Base-by-base conservation (phyloP, 2,797 vertebrate genomes). In the Propithecus perrieri region DNA sequence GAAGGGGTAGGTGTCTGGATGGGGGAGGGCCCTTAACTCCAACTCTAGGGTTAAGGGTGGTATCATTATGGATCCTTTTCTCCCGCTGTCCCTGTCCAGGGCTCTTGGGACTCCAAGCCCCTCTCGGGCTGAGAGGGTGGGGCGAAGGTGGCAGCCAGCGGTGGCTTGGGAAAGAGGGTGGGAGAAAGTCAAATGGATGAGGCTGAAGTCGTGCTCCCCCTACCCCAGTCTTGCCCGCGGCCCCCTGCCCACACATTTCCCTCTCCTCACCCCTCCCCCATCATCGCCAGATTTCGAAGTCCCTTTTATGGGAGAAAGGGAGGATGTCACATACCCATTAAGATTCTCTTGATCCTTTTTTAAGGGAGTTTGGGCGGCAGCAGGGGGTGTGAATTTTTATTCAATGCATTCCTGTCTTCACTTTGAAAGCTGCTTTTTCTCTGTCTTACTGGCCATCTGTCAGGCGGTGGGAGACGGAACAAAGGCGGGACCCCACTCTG, bases 311-410 rank as follows among this genome's bases (percentile, higher is more conserved):
- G 97, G 90, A 97, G 95, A 97, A 94, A 94, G 26, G 79, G 96
- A 97, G 92, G 92, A 75, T 97, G 97, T 97, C 97, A 96, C 90
- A 67, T 96, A 97, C 97, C 97, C 97, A 95, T 97, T 91, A 97
- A 97, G 95, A 97, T 98, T 98, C 92, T 98, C 98, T 98, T 95
- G 89, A 98, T 97, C 72, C 55, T 97, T 96, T 97, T 98, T 97
- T 95, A 98, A 97, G 97, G 97, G 98, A 97, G 94, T 97, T 98
- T 97, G 98, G 98, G 98, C 83, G 95, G 98, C 80, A 91, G 98
- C 75, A 91, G 98, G 97, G 97, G 97, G 97, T 98, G 98, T 90
- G 98, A 98, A 89, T 98, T 98, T 98, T 98, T 98, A 98, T 98
- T 98, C 98, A 98, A 98, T 98, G 97, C 98, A 97, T 97, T 97